These are phyloP conservation scores for Sycophila texana DNA, from an alignment of 2,888 invertebrate genomes.

Conservation along the genomic window DNA sequence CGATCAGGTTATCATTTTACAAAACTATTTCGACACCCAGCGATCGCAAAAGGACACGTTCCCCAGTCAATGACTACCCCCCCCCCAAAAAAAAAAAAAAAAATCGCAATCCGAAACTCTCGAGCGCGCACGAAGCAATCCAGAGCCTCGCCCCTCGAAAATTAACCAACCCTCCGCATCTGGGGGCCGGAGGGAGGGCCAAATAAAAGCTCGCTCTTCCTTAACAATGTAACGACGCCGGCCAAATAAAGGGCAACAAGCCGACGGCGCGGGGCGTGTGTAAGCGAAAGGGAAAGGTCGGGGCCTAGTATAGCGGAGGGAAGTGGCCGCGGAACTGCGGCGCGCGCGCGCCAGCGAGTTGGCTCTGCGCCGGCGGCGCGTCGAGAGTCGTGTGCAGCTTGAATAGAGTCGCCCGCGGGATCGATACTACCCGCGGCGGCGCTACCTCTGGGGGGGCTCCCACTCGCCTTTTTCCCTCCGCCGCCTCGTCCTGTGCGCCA, in stretches of 20 bases:
- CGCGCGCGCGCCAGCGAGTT: too few species aligned
- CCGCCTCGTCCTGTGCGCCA: background rate
- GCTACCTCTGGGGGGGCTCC: background rate
- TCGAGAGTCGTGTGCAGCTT: constrained; percentile 66
- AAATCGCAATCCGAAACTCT: too few species aligned
- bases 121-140: too few species aligned
- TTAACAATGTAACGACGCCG: constrained; percentile 47
- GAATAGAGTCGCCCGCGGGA: constrained; percentile 55
- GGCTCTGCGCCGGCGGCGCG: constrained; percentile 57
- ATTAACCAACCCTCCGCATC: constrained; percentile 22
- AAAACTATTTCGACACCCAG: too few species aligned
- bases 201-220: constrained; percentile 27
- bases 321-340: background rate
- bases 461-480: background rate
- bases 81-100: too few species aligned
- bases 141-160: background rate
- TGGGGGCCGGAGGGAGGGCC: background rate
- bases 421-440: constrained; percentile 50
- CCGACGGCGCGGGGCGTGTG: background rate
- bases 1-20: too few species aligned
- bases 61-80: too few species aligned
- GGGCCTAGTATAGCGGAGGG: background rate
- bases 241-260: constrained; percentile 30
- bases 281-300: background rate
- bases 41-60: too few species aligned